A percentile compares a stretch with the other conserved stretches of the same genome.
Evolutionary conservation across 2,113 vertebrate species (phyloP).

Genomic region (Myiozetetes cayanensis): DNA sequence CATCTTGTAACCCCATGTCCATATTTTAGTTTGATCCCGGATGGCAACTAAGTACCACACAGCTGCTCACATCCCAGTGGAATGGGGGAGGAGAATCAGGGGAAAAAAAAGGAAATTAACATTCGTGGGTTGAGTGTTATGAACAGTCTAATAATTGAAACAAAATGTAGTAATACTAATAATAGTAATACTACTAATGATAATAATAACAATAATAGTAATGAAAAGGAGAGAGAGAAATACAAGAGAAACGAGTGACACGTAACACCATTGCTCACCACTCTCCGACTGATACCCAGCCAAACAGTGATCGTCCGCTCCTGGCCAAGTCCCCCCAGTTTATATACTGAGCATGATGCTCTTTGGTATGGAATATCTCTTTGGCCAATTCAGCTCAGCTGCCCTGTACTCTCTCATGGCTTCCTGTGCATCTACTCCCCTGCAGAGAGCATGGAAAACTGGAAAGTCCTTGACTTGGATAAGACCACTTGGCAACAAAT

Average conservation of each 20-base stretch:
- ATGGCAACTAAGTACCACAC: background rate
- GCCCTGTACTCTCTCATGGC: background rate
- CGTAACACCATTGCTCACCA: background rate
- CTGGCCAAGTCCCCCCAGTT: background rate
- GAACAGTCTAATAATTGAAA: background rate
- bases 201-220: background rate
- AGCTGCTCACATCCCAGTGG: background rate
- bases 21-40: background rate
- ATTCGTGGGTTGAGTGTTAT: background rate
- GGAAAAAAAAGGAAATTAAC: background rate
- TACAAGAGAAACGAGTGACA: background rate
- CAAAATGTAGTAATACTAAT: background rate
- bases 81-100: background rate
- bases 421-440: background rate
- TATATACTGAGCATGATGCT: background rate
- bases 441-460: background rate
- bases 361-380: background rate
- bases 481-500: background rate
- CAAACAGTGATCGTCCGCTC: background rate
- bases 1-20: background rate
- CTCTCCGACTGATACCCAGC: rapidly evolving
- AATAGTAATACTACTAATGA: background rate
- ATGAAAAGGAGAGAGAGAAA: background rate
- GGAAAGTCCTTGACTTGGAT: background rate
- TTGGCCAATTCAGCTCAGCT: background rate